A percentile compares a stretch with the other conserved stretches of the same genome.
Evolutionary conservation across 2,888 invertebrate genomes (phyloP).

Genomic region (Lycophotia porphyrea): DNA sequence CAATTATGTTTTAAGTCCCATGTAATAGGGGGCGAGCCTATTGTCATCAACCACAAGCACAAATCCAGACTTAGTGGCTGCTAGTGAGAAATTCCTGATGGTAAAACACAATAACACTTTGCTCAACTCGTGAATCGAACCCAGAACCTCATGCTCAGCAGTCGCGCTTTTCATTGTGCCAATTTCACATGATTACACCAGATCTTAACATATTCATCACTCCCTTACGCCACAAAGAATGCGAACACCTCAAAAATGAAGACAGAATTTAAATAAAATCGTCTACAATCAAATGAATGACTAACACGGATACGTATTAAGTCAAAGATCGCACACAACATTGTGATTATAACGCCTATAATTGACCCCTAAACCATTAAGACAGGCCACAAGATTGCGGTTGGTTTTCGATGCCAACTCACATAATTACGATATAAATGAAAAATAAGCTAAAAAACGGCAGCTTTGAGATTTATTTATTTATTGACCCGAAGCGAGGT

Average conservation of each 20-base stretch:
- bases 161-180: neutral
- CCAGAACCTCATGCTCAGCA: too few relatives aligned
- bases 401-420: constrained; percentile 87
- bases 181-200: neutral
- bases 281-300: constrained; percentile 67
- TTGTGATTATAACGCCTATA: constrained; percentile 88
- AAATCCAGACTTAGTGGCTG: too few relatives aligned
- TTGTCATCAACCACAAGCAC: too few relatives aligned
- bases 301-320: constrained; percentile 71
- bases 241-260: constrained; percentile 38
- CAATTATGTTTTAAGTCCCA: too few relatives aligned
- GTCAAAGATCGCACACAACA: constrained; percentile 70
- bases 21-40: too few relatives aligned
- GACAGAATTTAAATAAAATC: constrained; percentile 61
- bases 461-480: constrained; percentile 87
- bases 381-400: constrained; percentile 84
- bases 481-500: constrained; percentile 82
- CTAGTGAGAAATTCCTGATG: too few relatives aligned
- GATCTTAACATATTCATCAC: constrained; percentile 17
- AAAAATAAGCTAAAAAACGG: constrained; percentile 84
- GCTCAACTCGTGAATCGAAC: too few relatives aligned
- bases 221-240: constrained; percentile 34
- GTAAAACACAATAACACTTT: too few relatives aligned
- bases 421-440: constrained; percentile 86
- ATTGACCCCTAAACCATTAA: constrained; percentile 87